Evolutionary conservation across 2,888 invertebrate species (phyloP).

Genomic region (Thumatha senex): DNA sequence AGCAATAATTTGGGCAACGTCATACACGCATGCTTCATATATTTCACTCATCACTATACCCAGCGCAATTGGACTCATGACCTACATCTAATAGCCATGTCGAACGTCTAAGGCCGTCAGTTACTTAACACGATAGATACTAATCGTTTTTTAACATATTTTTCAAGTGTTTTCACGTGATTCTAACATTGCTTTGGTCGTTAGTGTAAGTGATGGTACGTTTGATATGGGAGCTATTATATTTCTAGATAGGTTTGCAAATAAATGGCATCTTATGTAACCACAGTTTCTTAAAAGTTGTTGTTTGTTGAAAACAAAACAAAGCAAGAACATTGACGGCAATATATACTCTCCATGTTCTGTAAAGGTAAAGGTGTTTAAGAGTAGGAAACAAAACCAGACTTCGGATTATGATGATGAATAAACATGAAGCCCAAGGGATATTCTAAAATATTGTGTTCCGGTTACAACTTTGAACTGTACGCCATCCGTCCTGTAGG

Average conservation of each 20-base stretch:
- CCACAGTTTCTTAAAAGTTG: constrained; percentile 18
- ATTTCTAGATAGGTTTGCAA: constrained; percentile 20
- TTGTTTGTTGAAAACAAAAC: constrained; percentile 3
- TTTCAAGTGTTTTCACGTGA: constrained; percentile 38
- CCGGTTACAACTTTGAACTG: no score
- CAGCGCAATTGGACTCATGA: constrained; percentile 38
- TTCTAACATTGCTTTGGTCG: constrained; percentile 23
- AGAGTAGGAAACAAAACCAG: no score
- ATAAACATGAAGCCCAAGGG: no score
- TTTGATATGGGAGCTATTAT: constrained; percentile 25
- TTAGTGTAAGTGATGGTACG: constrained; percentile 30
- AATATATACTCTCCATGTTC: no score
- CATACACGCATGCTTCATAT: constrained; percentile 6
- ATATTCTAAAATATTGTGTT: no score
- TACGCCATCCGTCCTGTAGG: no score
- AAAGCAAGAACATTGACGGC: constrained; percentile 6
- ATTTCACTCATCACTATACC: constrained; percentile 13
- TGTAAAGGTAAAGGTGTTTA: no score
- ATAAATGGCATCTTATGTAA: constrained; percentile 27
- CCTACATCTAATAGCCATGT: constrained; percentile 38
- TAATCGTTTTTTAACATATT: constrained; percentile 32
- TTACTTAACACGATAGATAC: constrained; percentile 34
- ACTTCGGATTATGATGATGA: no score
- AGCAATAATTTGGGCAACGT: constrained; percentile 9
- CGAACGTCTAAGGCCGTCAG: constrained; percentile 36